phyloP scores from a whole-genome alignment of 2,888 invertebrate genomes.

The Trichogramma evanescens region DNA sequence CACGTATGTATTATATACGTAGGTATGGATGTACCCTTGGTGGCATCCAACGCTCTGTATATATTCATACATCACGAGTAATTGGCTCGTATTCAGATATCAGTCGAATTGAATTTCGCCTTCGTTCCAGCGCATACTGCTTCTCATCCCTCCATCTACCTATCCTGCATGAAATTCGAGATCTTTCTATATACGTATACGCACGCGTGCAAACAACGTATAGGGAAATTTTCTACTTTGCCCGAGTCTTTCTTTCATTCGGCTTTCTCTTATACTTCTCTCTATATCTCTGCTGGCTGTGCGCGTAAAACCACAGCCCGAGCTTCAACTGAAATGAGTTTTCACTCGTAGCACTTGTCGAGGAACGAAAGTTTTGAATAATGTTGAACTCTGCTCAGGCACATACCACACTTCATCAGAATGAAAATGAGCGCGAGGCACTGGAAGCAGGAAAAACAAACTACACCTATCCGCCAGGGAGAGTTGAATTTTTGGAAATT shows the following conservation, averaged over 20 bases:
- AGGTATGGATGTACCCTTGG: too few species aligned
- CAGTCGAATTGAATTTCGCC: conserved; percentile 38
- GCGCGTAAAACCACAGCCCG: background rate
- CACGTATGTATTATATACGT: background rate
- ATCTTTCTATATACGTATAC: background rate
- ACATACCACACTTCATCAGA: too few species aligned
- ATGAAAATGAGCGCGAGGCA: too few species aligned
- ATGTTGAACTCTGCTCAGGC: too few species aligned
- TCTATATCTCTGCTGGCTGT: background rate
- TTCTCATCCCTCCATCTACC: conserved; percentile 11
- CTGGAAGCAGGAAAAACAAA: background rate
- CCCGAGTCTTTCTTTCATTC: conserved; percentile 13
- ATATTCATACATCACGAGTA: conserved; percentile 33
- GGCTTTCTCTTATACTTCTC: background rate
- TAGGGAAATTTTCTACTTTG: conserved; percentile 17
- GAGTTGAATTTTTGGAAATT: too few species aligned
- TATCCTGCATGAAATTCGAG: conserved; percentile 15
- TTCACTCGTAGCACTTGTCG: too few species aligned
- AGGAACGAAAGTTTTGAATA: too few species aligned
- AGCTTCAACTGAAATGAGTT: background rate
- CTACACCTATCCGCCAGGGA: background rate
- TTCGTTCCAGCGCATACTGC: conserved; percentile 24
- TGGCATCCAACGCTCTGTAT: background rate
- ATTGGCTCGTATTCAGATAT: conserved; percentile 44
- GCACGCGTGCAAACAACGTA: background rate